phyloP scores from a whole-genome alignment of 64 coral and sea anemone species.

The Cladopsammia gracilis region DNA sequence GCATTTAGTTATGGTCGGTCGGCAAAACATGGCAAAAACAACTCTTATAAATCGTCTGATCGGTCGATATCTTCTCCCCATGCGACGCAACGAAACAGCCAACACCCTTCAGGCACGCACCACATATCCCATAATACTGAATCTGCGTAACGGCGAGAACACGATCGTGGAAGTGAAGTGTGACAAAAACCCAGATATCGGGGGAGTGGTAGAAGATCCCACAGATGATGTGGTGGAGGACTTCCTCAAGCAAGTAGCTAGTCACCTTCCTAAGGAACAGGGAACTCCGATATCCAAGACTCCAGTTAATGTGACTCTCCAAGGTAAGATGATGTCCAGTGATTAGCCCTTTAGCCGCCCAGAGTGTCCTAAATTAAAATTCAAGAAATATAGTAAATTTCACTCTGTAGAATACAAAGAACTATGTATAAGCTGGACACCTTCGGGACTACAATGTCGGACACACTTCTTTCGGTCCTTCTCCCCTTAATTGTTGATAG shows the following conservation, averaged over 20 bases:
- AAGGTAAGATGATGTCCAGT: background rate
- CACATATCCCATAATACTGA: conserved; percentile 85
- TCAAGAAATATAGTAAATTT: no score
- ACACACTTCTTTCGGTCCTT: no score
- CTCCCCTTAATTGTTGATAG: no score
- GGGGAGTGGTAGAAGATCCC: conserved; percentile 45
- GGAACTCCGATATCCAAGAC: conserved; percentile 84
- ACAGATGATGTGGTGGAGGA: conserved; percentile 58
- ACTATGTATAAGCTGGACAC: no score
- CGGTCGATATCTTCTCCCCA: conserved; percentile 83
- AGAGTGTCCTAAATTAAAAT: no score
- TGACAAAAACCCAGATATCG: background rate
- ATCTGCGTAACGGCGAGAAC: conserved; percentile 52
- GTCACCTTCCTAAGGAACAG: conserved; percentile 61
- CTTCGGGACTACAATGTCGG: no score
- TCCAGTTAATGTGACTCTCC: conserved; percentile 74
- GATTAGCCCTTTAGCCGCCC: no score
- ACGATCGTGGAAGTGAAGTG: conserved; percentile 34
- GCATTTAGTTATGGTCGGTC: conserved; percentile 64
- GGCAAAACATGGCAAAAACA: conserved; percentile 74
- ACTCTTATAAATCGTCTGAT: conserved; percentile 70
- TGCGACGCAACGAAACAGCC: conserved; percentile 81
- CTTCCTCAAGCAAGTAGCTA: conserved; percentile 57
- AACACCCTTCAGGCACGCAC: conserved; percentile 79
- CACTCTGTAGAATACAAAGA: no score